Evolutionary conservation across 2,888 invertebrate species (phyloP), one percentile per base, ranked within the genome.

Genomic region (Agrotis segetum): DNA sequence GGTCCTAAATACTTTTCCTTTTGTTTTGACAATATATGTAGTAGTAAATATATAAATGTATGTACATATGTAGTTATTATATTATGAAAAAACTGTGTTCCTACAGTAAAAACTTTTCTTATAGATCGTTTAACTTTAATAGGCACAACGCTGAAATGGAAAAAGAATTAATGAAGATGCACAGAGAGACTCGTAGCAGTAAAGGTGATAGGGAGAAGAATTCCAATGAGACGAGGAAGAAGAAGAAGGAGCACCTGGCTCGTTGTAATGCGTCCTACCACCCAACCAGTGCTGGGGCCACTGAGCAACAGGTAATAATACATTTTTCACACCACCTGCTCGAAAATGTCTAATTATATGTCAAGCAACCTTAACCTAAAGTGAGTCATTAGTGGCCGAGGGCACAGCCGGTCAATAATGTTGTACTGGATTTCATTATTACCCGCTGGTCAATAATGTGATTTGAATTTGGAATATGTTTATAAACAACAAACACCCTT

Each of bases 111-210:
- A 50, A 49, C 34, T 55, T 60, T 63, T 58, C 67, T 72, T 73
- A 78, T 49, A 50, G 11, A 65, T 70, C 1, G 19, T 77, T 73
- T 73, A 24, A 64, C n/a, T 64, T 76, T 67, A 47, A 74, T 85
- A 98, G 98, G 87, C 98, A 98, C 90, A 98, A 98, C 85, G 96
- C 97, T 77, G 97, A 98, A 73, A 98, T 98, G 98, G 98, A 98
- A 89, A 98, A 98, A 85, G 96, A 97, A 62, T 96, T 98, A 96
- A 94, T 97, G 1, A 98, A 98, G 87, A 97, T 96, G 72, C 98
- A 98, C 83, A 96, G 97, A 1, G 97, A 97, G 76, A 94, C 96
- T 4, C 95, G 98, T 14, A 94, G 93, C 17, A 83, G 46, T 65
- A 94, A 92, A 60, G 85, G 83, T 0, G 90, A 90, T 0, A 87